Conservation (phyloP, 1,140 invertebrate genomes). For the Phortica variegata region DNA sequence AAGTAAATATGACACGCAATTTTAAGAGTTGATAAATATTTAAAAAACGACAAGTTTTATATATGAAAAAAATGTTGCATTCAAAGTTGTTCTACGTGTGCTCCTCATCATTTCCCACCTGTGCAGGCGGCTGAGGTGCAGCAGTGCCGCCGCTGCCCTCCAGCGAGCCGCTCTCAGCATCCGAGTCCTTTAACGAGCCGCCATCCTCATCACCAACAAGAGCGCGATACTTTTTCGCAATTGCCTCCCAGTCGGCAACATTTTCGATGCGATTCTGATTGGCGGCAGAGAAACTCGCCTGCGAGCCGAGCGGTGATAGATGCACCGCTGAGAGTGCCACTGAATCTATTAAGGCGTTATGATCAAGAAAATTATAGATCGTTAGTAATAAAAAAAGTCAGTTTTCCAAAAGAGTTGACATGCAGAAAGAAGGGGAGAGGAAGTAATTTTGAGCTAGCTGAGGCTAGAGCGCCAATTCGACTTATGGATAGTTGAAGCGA, state of each 20-base stretch:
- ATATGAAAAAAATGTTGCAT: constrained; percentile 14
- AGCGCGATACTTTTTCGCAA: constrained; percentile 85
- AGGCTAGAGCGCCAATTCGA: constrained; percentile 3
- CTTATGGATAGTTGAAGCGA: constrained; percentile 15
- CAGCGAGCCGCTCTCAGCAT: constrained; percentile 47
- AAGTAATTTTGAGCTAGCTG: constrained; percentile 14
- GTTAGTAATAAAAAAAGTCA: constrained; percentile 6
- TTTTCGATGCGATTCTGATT: constrained; percentile 77
- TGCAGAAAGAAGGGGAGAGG: not conserved
- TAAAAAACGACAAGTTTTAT: constrained; percentile 12
- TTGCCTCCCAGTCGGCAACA: constrained; percentile 87
- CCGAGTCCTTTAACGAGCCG: constrained; percentile 51
- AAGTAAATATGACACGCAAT: not conserved
- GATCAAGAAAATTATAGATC: constrained; percentile 4
- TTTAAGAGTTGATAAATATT: not conserved
- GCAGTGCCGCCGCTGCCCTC: constrained; percentile 33
- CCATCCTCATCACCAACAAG: constrained; percentile 59
- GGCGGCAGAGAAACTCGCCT: constrained; percentile 71
- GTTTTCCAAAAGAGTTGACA: not conserved
- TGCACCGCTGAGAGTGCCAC: constrained; percentile 74
- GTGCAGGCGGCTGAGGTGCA: constrained; percentile 36
- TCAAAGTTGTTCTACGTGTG: constrained; percentile 3
- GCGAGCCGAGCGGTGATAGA: constrained; percentile 77
- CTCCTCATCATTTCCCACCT: constrained; percentile 44
- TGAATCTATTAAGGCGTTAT: constrained; percentile 65